These are phyloP conservation scores for Sebastes hubbsi DNA, from an alignment of 2,797 vertebrate genomes.

Conservation along the genomic window DNA sequence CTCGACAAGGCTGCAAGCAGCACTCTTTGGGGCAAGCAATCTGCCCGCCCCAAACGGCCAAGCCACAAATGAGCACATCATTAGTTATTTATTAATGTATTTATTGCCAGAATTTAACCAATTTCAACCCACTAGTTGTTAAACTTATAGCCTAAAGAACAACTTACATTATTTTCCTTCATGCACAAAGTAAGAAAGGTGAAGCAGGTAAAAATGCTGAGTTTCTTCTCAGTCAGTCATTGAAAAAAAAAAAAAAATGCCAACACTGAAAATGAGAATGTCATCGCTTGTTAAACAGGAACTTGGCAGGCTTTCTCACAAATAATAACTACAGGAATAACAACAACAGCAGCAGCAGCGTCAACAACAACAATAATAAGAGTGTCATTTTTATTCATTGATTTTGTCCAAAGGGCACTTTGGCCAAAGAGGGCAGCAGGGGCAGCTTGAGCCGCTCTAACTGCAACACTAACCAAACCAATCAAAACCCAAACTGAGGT, in stretches of 20 bases:
- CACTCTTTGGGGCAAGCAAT: too few species aligned
- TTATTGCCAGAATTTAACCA: too few species aligned
- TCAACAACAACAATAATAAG: not conserved
- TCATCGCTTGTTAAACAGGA: not conserved
- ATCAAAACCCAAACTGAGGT: not conserved
- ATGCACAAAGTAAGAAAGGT: not conserved
- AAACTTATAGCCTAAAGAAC: too few species aligned
- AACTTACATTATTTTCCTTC: not conserved
- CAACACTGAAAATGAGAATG: not conserved
- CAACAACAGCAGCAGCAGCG: not conserved
- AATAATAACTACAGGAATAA: not conserved
- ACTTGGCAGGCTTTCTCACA: not conserved
- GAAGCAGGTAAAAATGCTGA: not conserved
- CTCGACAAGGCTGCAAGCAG: too few species aligned
- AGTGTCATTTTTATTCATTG: not conserved
- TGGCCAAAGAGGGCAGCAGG: not conserved
- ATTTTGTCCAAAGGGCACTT: not conserved
- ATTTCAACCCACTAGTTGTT: too few species aligned
- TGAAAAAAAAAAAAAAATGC: not conserved
- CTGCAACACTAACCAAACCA: not conserved
- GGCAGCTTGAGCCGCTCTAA: not conserved
- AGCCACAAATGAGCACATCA: too few species aligned
- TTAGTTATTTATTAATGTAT: rapidly evolving
- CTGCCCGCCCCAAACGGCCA: too few species aligned
- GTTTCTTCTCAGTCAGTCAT: not conserved